Evolutionary conservation across 2,888 invertebrate species (phyloP), one percentile per base, ranked within the genome.

Genomic region (Volucella inflata): DNA sequence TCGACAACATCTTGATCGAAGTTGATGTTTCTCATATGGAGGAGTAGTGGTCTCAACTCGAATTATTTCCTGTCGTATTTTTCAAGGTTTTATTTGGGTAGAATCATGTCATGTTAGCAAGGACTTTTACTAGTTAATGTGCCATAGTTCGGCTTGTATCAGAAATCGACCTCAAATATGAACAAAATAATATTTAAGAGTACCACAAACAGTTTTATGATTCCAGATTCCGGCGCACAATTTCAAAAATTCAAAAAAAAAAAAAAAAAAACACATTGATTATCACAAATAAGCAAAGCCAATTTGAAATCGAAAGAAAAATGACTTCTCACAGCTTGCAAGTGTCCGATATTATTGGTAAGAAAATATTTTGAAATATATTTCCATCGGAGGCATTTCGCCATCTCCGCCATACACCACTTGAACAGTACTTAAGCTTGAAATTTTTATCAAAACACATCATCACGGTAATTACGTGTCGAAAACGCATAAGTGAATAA

Each of bases 381-480:
- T 67, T 48, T 11, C 30, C 10, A 12, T 10, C 16, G 1, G 40
- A 6, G 11, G n/a, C 38, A 16, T 46, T 36, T 10, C 14, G 6
- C 1, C 21, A 16, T 8, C 42, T 10, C 14, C 38, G 11, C 17
- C 51, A 51, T 59, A 72, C 60, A 46, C 78, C 68, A 83, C 46
- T 70, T 70, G 79, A 75, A 75, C 8, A 64, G 83, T 84, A 79
- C 83, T 79, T 84, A 75, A 84, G 79, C 30, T 75, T 84, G 55
- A 65, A 70, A 70, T 70, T 83, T 74, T 75, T 79, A 84, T 84
- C 79, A 84, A 79, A 84, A 84, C 83, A 84, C 79, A 79, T 74
- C 75, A 75, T 70, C 59, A 36, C 50, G 40, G 68, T 68, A 75
- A 84, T 84, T 79, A 75, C 64, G 74, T 53, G 51, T 46, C 40